phyloP scores from a whole-genome alignment of 2,888 invertebrate species.

The Oscheius sp. region DNA sequence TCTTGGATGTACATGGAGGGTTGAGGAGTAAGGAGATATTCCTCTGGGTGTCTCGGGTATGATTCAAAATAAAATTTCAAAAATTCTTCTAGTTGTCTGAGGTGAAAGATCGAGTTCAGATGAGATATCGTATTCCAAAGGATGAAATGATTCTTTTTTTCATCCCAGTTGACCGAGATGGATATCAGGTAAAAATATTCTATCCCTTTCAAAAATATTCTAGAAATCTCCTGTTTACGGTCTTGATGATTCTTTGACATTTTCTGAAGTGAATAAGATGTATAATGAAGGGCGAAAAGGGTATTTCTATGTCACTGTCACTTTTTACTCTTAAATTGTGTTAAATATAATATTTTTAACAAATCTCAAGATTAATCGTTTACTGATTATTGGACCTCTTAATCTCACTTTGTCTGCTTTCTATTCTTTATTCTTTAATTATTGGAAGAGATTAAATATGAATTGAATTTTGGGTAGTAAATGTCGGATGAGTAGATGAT shows the following conservation, averaged over 20 bases:
- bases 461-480: too few relatives aligned
- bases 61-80: not conserved
- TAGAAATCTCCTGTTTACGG: slow-evolving; percentile 13
- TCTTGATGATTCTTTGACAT: slow-evolving; percentile 11
- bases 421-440: too few relatives aligned
- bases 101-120: slow-evolving; percentile 13
- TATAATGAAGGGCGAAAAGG: slow-evolving; percentile 6
- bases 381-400: too few relatives aligned
- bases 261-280: slow-evolving; percentile 3
- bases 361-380: too few relatives aligned
- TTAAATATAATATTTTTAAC: too few relatives aligned
- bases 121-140: slow-evolving; percentile 1
- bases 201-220: too few relatives aligned
- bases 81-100: slow-evolving; percentile 5
- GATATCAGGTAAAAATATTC: not conserved
- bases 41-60: slow-evolving; percentile 10
- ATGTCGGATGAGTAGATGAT: too few relatives aligned
- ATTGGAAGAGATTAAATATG: too few relatives aligned
- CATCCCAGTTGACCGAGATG: slow-evolving; percentile 8
- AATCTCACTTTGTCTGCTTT: too few relatives aligned
- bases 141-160: slow-evolving; percentile 16
- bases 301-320: too few relatives aligned
- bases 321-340: too few relatives aligned
- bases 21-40: not conserved
- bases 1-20: slow-evolving; percentile 4